phyloP scores from a whole-genome alignment of 2,113 vertebrate genomes.

The Falco punctatus region DNA sequence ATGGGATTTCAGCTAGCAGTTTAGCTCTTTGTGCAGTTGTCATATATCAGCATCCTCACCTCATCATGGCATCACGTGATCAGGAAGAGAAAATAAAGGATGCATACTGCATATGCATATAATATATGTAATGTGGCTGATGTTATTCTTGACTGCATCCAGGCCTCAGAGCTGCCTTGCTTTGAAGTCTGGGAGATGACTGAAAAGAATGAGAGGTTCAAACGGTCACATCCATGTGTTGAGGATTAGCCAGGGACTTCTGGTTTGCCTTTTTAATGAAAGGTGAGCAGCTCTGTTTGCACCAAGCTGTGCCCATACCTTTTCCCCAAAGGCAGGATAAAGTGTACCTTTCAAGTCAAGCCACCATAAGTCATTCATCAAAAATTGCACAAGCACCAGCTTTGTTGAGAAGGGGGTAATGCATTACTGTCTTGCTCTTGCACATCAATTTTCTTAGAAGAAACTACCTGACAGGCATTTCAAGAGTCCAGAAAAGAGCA shows the following conservation, averaged over 20 bases:
- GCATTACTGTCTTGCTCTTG: not conserved
- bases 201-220: not conserved
- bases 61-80: not conserved
- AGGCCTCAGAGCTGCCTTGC: not conserved
- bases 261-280: not conserved
- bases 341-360: not conserved
- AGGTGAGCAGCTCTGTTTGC: not conserved
- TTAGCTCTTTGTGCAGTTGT: not conserved
- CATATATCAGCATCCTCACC: not conserved
- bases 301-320: not conserved
- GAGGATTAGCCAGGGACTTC: not conserved
- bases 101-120: not conserved
- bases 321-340: not conserved
- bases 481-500: not conserved
- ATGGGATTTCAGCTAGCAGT: not conserved
- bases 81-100: not conserved
- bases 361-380: not conserved
- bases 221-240: not conserved
- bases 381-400: not conserved
- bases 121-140: accelerated
- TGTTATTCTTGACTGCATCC: not conserved
- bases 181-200: not conserved
- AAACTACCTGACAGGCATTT: not conserved
- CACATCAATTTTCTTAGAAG: not conserved
- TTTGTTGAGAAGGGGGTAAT: not conserved